Evolutionary conservation across 2,797 vertebrate genomes (phyloP).

Genomic region (Siniperca obscura): DNA sequence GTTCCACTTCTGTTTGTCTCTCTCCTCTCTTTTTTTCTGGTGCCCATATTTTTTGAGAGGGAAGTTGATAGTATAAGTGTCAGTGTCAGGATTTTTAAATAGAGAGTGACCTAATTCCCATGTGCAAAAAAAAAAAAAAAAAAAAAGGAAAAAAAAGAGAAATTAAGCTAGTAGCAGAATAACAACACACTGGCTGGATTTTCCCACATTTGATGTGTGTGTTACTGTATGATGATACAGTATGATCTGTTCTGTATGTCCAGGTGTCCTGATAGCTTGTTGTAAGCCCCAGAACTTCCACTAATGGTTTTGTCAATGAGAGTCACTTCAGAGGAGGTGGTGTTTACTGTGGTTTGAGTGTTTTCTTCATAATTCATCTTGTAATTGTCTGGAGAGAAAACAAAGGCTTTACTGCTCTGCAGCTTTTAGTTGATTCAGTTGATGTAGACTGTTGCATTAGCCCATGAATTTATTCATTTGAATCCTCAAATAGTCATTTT

Average conservation of each 20-base stretch:
- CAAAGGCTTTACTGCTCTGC: too few species aligned
- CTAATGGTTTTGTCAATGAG: background rate
- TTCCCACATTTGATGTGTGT: background rate
- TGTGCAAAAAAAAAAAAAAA: background rate
- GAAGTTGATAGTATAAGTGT: too few species aligned
- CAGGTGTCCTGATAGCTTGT: background rate
- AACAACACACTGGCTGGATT: background rate
- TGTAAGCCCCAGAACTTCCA: background rate
- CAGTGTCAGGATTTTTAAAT: conserved; percentile 1
- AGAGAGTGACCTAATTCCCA: background rate
- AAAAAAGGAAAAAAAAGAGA: background rate
- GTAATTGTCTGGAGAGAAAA: too few species aligned
- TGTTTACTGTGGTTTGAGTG: too few species aligned
- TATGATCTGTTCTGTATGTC: background rate
- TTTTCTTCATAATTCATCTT: too few species aligned
- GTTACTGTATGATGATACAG: background rate
- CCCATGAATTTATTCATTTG: too few species aligned
- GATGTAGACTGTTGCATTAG: too few species aligned
- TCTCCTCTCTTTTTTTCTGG: background rate
- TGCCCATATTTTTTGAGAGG: background rate
- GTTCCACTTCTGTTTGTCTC: background rate
- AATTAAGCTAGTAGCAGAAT: background rate
- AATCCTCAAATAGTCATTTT: too few species aligned
- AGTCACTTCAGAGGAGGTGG: too few species aligned
- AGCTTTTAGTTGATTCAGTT: too few species aligned